Base-by-base conservation (phyloP, 2,888 invertebrate species). In the Ichneumon xanthorius region DNA sequence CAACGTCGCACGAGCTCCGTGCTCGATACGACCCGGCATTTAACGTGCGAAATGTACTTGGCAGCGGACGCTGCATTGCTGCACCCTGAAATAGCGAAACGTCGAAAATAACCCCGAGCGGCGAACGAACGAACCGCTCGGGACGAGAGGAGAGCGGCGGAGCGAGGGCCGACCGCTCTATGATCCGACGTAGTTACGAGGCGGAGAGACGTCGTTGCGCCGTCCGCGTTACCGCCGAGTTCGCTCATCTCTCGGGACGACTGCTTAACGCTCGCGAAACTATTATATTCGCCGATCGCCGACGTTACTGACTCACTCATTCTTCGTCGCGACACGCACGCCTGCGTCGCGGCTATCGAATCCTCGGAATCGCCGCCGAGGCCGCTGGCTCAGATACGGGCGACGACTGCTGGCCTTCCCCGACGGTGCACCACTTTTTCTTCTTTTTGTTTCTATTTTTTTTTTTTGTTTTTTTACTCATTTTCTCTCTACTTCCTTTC, bases 41-140 rank as follows among this genome's bases (percentile, higher is more conserved):
- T 70, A 58, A 72, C 76, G 37, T 37, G 30, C 40, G 63, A 76
- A 53, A 76, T 76, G 50, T 37, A 22, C 16, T 83, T 86, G 85
- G 85, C 85, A 86, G 55, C 45, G 58, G 58, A 45, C 80, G 26
- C 58, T 58, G 73, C 68, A 86, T 82, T 73, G 77, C 82, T 40
- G 82, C 30, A 63, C 45, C 80, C 72, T 48, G 80, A 86, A 86
- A 86, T 86, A 86, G 82, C 82, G 22, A 70, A 80, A 19, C 55
- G 61, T 72, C 79, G 67, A 82, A 86, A 86, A 80, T 86, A 82
- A 82, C 63, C 55, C 63, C 16, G 72, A 80, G 80, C 65, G 48
- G 6, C 26, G n/a, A n/a, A 63, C 14, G 58, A 58, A 22, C 22
- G 58, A 58, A 22, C 19, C 19, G 58, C 58, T 14, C 58, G 58